Evolutionary conservation across 2,888 invertebrate genomes (phyloP), one percentile per base, ranked within the genome.

Genomic region (Leptinotarsa peninsularis): DNA sequence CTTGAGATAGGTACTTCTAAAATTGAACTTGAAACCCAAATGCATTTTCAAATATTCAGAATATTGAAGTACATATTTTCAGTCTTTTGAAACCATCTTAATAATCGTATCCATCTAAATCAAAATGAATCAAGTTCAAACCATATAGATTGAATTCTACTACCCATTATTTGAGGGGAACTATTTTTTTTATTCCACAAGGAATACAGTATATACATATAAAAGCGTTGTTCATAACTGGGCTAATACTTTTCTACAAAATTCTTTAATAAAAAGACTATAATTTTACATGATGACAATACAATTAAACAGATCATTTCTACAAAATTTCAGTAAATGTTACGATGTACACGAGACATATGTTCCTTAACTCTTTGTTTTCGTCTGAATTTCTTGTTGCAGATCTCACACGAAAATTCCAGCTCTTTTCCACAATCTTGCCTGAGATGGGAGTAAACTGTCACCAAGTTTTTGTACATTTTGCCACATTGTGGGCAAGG

Each of bases 341-440:
- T 17, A 15, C 66, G 49, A 67, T 66, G 72, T 27, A 67, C 21
- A 14, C 70, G 72, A 54, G 66, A 56, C 66, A 70, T 66, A 49
- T 76, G 76, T 50, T 73, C 72, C 27, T 63, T 49, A 10, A 73
- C 33, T 49, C n/a, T 73, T 17, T 67, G 50, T 23, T 73, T 73
- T 50, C 73, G 58, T n/a, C 54, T 72, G 70, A 76, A 73, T 18
- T 49, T 50, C 43, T 66, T 66, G 4, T 5, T 50, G 67, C 82
- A 82, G 18, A 75, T 63, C 15, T 82, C 80, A 73, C 85, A 85
- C 49, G 75, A 75, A 72, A 84, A 84, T 58, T 79, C 76, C 3
- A 83, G 83, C 21, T 78, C 71, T 54, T 81, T 82, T 21, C 82
- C 82, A 72, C 83, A 84, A 69, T 77, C 76, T 54, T 67, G 66